These are phyloP conservation scores for Idaea biselata DNA, from an alignment of 2,888 invertebrate species.

Conservation along the genomic window DNA sequence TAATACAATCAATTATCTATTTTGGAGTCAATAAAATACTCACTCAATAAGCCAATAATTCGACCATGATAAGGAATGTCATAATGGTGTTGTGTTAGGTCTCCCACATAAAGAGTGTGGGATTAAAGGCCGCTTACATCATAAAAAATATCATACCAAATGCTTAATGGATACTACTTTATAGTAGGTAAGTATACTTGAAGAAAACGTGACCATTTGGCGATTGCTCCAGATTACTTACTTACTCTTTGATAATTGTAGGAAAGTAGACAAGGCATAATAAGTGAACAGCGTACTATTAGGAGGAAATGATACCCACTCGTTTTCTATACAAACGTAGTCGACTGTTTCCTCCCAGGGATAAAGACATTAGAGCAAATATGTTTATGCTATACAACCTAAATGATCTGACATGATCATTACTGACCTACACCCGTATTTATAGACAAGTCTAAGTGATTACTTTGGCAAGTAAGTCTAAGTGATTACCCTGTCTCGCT, in stretches of 20 bases:
- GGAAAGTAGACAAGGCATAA: neutral
- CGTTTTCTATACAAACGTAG: too few relatives aligned
- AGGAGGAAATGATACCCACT: too few relatives aligned
- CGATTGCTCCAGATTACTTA: conserved; percentile 7
- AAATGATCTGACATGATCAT: too few relatives aligned
- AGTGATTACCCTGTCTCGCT: too few relatives aligned
- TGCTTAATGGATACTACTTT: neutral
- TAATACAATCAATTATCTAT: too few relatives aligned
- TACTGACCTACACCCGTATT: too few relatives aligned
- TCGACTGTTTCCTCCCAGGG: too few relatives aligned
- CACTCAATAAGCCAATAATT: neutral
- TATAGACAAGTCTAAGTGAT: too few relatives aligned
- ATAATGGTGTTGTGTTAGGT: neutral
- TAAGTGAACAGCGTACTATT: too few relatives aligned
- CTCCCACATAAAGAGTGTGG: neutral
- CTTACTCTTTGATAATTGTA: conserved; percentile 16
- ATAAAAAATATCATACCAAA: neutral
- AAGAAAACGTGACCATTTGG: neutral
- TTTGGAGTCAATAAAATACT: neutral
- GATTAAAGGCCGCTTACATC: neutral
- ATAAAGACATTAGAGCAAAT: too few relatives aligned
- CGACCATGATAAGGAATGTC: conserved; percentile 1
- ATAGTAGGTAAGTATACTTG: neutral
- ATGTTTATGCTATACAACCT: too few relatives aligned
- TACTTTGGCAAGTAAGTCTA: too few relatives aligned